These are phyloP conservation scores for Parnassius smintheus DNA, from an alignment of 2,888 invertebrate genomes.

Conservation along the genomic window DNA sequence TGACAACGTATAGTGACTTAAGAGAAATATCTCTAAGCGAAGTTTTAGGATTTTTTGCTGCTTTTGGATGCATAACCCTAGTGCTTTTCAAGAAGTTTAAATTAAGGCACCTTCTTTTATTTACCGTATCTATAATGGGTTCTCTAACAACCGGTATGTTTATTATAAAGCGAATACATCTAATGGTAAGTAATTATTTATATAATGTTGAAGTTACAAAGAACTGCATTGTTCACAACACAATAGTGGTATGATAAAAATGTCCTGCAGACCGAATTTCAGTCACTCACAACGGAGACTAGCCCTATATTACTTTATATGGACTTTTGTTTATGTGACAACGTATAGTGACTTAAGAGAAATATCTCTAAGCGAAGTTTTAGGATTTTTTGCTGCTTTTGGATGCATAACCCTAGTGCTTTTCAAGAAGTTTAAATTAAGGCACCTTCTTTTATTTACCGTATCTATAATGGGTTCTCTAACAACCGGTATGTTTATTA, in stretches of 20 bases:
- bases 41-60: conserved; percentile 43
- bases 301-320: conserved; percentile 53
- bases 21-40: conserved; percentile 41
- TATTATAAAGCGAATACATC: conserved; percentile 32
- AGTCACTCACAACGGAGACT: too few species aligned
- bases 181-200: conserved; percentile 32
- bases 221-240: too few species aligned
- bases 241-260: too few species aligned
- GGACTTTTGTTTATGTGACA: conserved; percentile 57
- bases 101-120: conserved; percentile 48
- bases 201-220: too few species aligned
- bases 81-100: conserved; percentile 47
- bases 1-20: conserved; percentile 48
- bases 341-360: conserved; percentile 44
- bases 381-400: conserved; percentile 44
- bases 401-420: conserved; percentile 48
- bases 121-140: conserved; percentile 53
- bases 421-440: conserved; percentile 47
- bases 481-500: conserved; percentile 40
- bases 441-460: conserved; percentile 49
- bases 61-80: conserved; percentile 49
- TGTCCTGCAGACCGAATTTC: too few species aligned
- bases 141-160: conserved; percentile 42
- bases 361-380: conserved; percentile 42
- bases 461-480: conserved; percentile 51